Evolutionary conservation across 2,113 vertebrate genomes (phyloP), one percentile per base, ranked within the genome.

Genomic region (Promerops cafer): DNA sequence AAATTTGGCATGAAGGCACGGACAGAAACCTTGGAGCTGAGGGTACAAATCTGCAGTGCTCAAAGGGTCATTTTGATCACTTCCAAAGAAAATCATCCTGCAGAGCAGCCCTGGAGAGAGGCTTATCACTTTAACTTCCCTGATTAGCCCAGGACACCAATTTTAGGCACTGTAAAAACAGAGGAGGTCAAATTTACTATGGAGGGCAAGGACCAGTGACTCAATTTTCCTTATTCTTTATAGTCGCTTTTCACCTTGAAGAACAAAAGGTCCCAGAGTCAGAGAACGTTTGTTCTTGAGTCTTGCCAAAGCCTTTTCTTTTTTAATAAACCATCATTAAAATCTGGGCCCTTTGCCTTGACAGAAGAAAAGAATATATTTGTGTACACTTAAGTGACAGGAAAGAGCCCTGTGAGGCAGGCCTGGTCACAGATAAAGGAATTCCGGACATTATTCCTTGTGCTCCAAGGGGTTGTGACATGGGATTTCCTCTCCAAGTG

Each of bases 381-480:
- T 87, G 77, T 97, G 95, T 97, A 94, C 81, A 87, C 94, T 97
- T 94, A 81, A 89, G 97, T 82, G 88, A 97, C 88, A 59, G 98
- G 98, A 98, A 98, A 90, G 91, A 54, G 85, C 18, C 18, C 90
- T 56, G 84, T 96, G 86, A 44, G 83, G 78, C 81, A 96, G 93
- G 82, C 69, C 95, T 61, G 91, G 76, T 86, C 93, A 88, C 91
- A 98, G 97, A 98, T 97, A 93, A 97, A 98, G 98, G 98, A 99
- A 98, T 99, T 99, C 98, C 97, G 95, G 94, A 96, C 92, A 98
- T 98, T 98, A 98, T 98, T 97, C 66, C 94, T 89, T 22, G 70
- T 87, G 86, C 97, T 97, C 97, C 49, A 72, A 89, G 96, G 98
- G 97, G 96, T 93, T 96, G 96, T 93, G 95, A 97, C 96, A 94